Percentiles rank a stretch among this genome's conserved stretches.
These are phyloP conservation scores for Drosophila phalerata DNA, from an alignment of 2,888 invertebrate genomes.

Conservation along the genomic window DNA sequence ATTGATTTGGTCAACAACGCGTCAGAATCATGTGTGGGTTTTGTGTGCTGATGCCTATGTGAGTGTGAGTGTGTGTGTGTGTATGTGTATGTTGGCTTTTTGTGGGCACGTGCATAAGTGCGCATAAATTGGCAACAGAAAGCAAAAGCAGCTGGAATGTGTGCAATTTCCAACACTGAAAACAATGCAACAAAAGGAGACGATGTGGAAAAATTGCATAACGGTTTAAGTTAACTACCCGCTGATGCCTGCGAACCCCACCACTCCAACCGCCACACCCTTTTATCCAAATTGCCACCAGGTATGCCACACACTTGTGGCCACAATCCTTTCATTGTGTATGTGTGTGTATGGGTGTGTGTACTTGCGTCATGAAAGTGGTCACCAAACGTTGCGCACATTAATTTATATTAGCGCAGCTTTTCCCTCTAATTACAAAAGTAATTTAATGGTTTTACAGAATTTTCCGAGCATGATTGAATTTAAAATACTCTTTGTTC, in stretches of 20 bases:
- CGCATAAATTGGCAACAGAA: constrained; percentile 72
- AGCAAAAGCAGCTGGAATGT: constrained; percentile 28
- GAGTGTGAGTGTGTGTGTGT: neutral
- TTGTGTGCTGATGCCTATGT: neutral
- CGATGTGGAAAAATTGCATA: constrained; percentile 66
- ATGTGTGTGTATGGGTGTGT: constrained; percentile 16
- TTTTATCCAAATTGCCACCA: constrained; percentile 6
- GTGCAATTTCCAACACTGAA: constrained; percentile 25
- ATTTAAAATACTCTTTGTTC: neutral
- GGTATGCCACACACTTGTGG: constrained; percentile 51
- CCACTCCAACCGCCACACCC: neutral
- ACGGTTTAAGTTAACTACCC: constrained; percentile 51
- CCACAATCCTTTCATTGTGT: constrained; percentile 24
- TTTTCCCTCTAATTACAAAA: constrained; percentile 47
- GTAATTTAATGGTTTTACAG: constrained; percentile 34
- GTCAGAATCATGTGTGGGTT: constrained; percentile 37
- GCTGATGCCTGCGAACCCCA: neutral
- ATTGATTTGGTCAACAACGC: constrained; percentile 74
- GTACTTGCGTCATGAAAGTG: constrained; percentile 20
- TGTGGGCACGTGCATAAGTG: constrained; percentile 71
- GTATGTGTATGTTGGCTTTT: constrained; percentile 6
- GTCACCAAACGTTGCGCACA: constrained; percentile 39
- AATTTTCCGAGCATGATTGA: neutral
- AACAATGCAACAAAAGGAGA: constrained; percentile 43
- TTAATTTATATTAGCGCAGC: constrained; percentile 62